Percentiles rank a stretch among this genome's conserved stretches.
phyloP scores from a whole-genome alignment of 2,888 invertebrate species.

The Athrips mouffetella region DNA sequence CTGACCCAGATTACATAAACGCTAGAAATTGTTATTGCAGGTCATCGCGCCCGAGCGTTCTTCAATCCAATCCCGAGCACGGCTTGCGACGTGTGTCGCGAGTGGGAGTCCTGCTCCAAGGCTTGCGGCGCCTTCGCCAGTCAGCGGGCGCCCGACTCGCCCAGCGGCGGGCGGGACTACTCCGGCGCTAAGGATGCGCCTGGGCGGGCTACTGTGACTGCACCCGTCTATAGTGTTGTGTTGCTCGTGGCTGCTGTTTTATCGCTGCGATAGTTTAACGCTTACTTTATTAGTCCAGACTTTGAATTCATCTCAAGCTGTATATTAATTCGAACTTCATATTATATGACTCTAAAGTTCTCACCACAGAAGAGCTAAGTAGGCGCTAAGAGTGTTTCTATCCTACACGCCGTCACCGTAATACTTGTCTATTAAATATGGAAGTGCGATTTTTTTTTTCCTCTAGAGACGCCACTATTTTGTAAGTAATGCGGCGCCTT shows the following conservation, averaged over 20 bases:
- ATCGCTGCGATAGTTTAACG: not conserved
- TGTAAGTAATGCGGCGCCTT: too few species aligned
- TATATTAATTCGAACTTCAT: too few species aligned
- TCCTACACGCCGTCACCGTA: too few species aligned
- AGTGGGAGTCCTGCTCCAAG: slow-evolving; percentile 60
- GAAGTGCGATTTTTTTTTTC: too few species aligned
- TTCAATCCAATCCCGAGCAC: slow-evolving; percentile 84
- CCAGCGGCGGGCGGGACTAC: not conserved
- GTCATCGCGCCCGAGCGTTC: slow-evolving; percentile 89
- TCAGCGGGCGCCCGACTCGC: slow-evolving; percentile 28
- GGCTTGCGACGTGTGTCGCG: slow-evolving; percentile 90
- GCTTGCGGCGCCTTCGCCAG: slow-evolving; percentile 56
- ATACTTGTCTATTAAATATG: too few species aligned
- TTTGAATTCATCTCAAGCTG: too few species aligned
- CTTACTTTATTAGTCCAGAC: not conserved
- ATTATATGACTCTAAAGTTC: too few species aligned
- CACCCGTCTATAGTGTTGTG: slow-evolving; percentile 13
- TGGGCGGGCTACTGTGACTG: slow-evolving; percentile 15
- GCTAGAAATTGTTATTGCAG: slow-evolving; percentile 56
- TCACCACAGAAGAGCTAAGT: too few species aligned
- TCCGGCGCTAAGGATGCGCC: slow-evolving; percentile 1
- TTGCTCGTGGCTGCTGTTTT: slow-evolving; percentile 11
- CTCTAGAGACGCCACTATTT: too few species aligned
- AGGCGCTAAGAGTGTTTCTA: too few species aligned
- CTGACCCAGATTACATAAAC: not conserved